These are phyloP conservation scores for Blomia tropicalis DNA, from an alignment of 2,888 invertebrate species.

Conservation along the genomic window DNA sequence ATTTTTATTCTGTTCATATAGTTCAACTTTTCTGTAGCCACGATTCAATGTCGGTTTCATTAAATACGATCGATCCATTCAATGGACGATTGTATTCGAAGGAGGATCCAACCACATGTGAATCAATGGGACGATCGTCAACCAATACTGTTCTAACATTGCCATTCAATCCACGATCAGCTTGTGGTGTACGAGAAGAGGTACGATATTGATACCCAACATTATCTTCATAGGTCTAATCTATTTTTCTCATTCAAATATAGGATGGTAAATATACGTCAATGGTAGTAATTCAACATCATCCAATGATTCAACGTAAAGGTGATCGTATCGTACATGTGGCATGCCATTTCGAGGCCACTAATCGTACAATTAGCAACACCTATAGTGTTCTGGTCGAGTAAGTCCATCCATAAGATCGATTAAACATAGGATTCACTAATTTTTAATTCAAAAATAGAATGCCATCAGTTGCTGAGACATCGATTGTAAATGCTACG, in stretches of 20 bases:
- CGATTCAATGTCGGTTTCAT: slow-evolving; percentile 33
- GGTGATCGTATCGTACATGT: slow-evolving; percentile 65
- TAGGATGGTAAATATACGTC: slow-evolving; percentile 33
- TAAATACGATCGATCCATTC: slow-evolving; percentile 33
- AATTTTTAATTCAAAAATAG: slow-evolving; percentile 20
- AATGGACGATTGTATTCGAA: slow-evolving; percentile 32
- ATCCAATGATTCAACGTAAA: slow-evolving; percentile 64
- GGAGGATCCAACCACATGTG: slow-evolving; percentile 31
- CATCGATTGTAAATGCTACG: slow-evolving; percentile 39
- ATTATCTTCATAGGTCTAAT: not conserved
- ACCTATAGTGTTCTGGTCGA: slow-evolving; percentile 28
- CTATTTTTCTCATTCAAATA: not conserved
- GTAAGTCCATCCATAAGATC: not conserved
- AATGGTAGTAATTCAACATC: slow-evolving; percentile 63
- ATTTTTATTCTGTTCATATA: slow-evolving; percentile 25
- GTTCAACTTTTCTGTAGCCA: slow-evolving; percentile 32
- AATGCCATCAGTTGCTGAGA: slow-evolving; percentile 30
- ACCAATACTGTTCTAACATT: slow-evolving; percentile 29
- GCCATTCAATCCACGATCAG: slow-evolving; percentile 26
- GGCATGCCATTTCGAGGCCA: slow-evolving; percentile 36
- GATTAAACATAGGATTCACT: not conserved
- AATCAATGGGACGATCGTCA: slow-evolving; percentile 30
- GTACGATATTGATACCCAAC: slow-evolving; percentile 23
- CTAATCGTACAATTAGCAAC: slow-evolving; percentile 31
- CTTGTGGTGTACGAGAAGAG: slow-evolving; percentile 30